Conservation (phyloP, 2,797 vertebrate genomes). For the Gallinago stenura region DNA sequence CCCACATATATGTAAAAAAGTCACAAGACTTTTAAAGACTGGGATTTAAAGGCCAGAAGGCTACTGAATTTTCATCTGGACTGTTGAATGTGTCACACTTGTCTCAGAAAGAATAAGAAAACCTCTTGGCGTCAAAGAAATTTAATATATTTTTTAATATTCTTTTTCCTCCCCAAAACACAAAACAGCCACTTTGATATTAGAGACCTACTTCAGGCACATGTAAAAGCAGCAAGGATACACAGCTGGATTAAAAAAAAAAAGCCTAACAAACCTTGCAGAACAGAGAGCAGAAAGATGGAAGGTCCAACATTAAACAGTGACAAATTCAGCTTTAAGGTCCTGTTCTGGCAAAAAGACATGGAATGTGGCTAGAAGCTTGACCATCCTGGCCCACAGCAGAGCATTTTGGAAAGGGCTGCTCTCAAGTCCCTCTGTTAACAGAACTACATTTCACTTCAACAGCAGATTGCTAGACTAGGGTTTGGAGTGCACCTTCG, state of each 20-base stretch:
- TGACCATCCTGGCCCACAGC: background rate
- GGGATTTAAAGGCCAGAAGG: background rate
- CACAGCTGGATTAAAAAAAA: background rate
- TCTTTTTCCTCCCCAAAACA: background rate
- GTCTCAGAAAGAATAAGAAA: background rate
- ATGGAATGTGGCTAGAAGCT: background rate
- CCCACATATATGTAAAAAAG: background rate
- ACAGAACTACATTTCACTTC: background rate
- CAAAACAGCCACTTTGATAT: background rate
- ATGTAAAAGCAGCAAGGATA: background rate
- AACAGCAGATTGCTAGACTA: background rate
- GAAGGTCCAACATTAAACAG: background rate
- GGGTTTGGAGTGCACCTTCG: background rate
- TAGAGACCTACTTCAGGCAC: background rate
- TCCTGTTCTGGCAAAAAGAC: fast-evolving
- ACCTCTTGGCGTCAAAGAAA: background rate
- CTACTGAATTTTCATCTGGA: background rate
- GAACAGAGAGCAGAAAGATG: background rate
- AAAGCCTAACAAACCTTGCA: background rate
- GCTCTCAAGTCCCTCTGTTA: background rate
- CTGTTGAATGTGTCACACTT: background rate
- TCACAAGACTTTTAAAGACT: background rate
- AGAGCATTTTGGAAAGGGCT: background rate
- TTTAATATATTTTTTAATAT: background rate
- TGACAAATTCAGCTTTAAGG: background rate